Percentiles rank a stretch among this genome's conserved stretches.
Evolutionary conservation across 92 coral and sea anemone species (phyloP).

Genomic region (Epizoanthus illoricatus): DNA sequence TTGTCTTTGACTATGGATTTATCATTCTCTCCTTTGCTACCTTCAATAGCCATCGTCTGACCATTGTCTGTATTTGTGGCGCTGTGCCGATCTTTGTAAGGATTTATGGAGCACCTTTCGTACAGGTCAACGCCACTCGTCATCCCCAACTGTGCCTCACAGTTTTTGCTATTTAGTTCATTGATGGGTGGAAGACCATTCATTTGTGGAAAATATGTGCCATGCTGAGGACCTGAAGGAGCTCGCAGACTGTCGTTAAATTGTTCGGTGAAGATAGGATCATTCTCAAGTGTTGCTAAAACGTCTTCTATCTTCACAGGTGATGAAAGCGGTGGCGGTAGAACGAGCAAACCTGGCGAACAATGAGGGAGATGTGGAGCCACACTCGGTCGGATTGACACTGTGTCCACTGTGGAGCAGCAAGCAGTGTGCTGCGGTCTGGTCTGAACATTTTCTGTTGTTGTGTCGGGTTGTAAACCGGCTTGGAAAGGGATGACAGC

Average conservation of each 20-base stretch:
- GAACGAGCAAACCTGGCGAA: neutral
- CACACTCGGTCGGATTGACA: neutral
- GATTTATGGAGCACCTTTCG: neutral
- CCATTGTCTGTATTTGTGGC: neutral
- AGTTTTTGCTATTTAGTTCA: neutral
- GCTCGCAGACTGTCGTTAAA: neutral
- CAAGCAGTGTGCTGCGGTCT: too few relatives aligned
- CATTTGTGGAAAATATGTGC: neutral
- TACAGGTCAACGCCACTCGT: neutral
- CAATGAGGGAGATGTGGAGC: neutral
- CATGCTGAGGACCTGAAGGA: neutral
- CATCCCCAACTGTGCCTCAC: neutral
- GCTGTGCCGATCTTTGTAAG: neutral
- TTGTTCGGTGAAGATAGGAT: neutral
- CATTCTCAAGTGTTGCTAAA: neutral
- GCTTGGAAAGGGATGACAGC: too few relatives aligned
- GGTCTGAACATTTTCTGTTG: too few relatives aligned
- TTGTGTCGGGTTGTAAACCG: too few relatives aligned
- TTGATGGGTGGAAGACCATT: neutral
- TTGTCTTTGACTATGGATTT: constrained; percentile 6
- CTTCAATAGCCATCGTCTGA: neutral
- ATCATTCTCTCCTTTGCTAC: neutral
- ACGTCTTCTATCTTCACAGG: neutral
- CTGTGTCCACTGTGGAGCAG: neutral
- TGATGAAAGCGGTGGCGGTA: neutral